Evolutionary conservation across 2,113 vertebrate species (phyloP), one percentile per base, ranked within the genome.

Genomic region (Strix aluco): DNA sequence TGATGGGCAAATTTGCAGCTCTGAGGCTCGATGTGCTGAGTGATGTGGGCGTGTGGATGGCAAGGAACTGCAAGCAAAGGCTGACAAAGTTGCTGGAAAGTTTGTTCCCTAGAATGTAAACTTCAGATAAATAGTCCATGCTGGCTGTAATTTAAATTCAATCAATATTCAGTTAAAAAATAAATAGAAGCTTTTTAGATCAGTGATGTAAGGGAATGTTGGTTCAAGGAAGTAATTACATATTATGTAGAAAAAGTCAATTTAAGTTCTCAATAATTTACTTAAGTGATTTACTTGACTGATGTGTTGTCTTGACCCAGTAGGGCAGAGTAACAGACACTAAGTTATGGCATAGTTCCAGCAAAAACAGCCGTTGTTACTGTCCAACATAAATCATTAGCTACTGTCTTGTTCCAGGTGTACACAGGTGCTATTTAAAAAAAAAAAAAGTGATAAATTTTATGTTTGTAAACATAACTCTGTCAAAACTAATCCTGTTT

Each of bases 391-490:
- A 98, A 98, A 98, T 98, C 98, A 97, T 94, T 91, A 96, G 96
- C 84, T 93, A 88, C 96, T 96, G 97, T 92, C 96, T 90, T 82
- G 65, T 91, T 98, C 98, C 98, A 98, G 98, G 98, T 98, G 98
- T 98, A 97, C 98, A 92, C 96, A 98, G 98, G 97, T 98, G 97
- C 86, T 87, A 89, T 93, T 94, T 66, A 55, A 69, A 81, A 86
- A 81, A 80, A 80, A 65, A 91, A 95, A 81, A 82, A 80, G 89
- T 90, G 82, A 97, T 97, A 95, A 97, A 97, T 96, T 94, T 92
- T 94, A 81, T 95, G 96, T 98, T 98, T 97, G 97, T 97, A 98
- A 98, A 98, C 97, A 98, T 96, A 96, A 94, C 97, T 97, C 97
- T 95, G 97, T 97, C 94, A 96, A 97, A 96, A 88, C 88, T 89